phyloP scores from a whole-genome alignment of 2,113 vertebrate genomes.

The Phylloscopus trochilus region DNA sequence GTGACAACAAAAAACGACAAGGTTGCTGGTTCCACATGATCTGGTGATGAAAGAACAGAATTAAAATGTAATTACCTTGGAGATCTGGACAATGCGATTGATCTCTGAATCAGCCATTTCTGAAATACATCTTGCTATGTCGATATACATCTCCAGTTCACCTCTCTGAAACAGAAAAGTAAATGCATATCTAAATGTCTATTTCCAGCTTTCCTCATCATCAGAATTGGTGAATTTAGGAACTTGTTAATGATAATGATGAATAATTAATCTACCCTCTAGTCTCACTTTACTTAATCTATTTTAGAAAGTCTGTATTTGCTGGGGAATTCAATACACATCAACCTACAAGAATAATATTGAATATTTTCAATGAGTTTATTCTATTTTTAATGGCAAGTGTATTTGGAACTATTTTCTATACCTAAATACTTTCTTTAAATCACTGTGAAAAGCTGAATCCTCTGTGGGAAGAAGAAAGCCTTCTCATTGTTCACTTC shows the following conservation, averaged over 20 bases:
- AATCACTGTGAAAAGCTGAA: background rate
- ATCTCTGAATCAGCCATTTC: constrained; percentile 87
- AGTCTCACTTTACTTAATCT: background rate
- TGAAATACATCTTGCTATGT: constrained; percentile 84
- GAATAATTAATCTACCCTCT: background rate
- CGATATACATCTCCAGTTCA: constrained; percentile 80
- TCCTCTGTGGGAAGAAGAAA: background rate
- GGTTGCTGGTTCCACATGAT: background rate
- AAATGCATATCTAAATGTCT: background rate
- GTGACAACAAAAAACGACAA: background rate
- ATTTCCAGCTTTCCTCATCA: background rate
- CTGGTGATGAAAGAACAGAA: background rate
- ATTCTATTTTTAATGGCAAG: background rate
- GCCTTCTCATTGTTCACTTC: background rate
- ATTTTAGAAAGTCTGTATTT: background rate
- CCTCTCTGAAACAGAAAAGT: constrained; percentile 71
- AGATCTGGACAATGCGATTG: constrained; percentile 73
- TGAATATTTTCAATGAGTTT: background rate
- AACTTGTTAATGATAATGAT: background rate
- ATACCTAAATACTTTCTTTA: background rate
- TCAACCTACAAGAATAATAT: background rate
- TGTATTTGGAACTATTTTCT: background rate
- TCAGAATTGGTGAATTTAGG: background rate
- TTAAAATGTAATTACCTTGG: constrained; percentile 76
- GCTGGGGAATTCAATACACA: background rate